Percentiles rank a stretch among this genome's conserved stretches.
phyloP scores from a whole-genome alignment of 2,888 invertebrate genomes.

The Napeogenes sylphis region DNA sequence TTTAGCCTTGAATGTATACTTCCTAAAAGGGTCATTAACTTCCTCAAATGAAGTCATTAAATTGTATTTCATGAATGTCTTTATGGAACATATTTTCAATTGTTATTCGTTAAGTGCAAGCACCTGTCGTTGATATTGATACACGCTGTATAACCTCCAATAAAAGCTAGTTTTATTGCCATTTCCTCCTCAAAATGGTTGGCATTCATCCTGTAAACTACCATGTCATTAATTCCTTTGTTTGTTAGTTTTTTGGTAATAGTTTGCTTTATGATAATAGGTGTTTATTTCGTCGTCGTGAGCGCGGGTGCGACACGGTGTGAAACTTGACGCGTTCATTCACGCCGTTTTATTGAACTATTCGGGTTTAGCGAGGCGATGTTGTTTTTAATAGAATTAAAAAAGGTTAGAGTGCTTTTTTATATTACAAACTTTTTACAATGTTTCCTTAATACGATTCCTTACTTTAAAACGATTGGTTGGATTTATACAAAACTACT shows the following conservation, averaged over 20 bases:
- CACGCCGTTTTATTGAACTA: conserved; percentile 67
- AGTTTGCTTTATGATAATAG: conserved; percentile 77
- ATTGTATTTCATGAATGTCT: not conserved
- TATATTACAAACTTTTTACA: no score
- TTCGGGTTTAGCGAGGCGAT: conserved; percentile 70
- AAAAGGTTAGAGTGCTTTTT: no score
- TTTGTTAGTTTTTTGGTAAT: conserved; percentile 72
- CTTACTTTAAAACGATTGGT: no score
- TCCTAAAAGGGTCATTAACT: no score
- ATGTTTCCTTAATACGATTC: no score
- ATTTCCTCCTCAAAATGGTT: conserved; percentile 68
- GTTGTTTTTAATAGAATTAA: conserved; percentile 59
- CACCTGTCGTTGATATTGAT: conserved; percentile 31
- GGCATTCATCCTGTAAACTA: conserved; percentile 70
- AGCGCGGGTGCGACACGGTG: conserved; percentile 66
- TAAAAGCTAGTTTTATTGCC: conserved; percentile 70
- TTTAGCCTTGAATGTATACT: no score
- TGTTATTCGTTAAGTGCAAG: conserved; percentile 16
- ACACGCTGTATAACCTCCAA: conserved; percentile 53
- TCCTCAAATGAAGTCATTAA: no score
- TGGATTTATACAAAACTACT: no score
- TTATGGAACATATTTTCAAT: not conserved
- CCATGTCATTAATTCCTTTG: conserved; percentile 37
- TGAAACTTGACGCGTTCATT: conserved; percentile 76
- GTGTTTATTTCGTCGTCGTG: conserved; percentile 67